Conservation (phyloP, 2,797 vertebrate species). For the Garrulus glandarius region DNA sequence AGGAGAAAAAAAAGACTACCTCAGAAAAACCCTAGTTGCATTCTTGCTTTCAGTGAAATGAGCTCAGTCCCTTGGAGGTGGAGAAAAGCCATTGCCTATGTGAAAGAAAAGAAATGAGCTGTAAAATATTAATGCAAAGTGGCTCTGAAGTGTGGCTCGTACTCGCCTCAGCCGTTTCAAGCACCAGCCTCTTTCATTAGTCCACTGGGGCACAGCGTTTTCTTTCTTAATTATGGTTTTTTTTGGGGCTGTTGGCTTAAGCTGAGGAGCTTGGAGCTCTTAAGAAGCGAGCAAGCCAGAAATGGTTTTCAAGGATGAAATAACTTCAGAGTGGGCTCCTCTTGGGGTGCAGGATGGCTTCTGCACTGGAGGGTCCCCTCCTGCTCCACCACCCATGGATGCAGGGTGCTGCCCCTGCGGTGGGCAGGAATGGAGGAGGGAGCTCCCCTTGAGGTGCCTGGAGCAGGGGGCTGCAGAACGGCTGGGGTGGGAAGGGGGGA, state of each 20-base stretch:
- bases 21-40: not conserved
- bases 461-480: not conserved
- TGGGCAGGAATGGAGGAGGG: not conserved
- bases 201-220: not conserved
- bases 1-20: not conserved
- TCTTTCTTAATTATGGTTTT: not conserved
- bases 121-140: not conserved
- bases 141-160: not conserved
- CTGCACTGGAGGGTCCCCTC: fast-evolving
- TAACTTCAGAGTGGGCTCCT: not conserved
- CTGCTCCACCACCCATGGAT: fast-evolving
- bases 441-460: fast-evolving
- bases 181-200: not conserved
- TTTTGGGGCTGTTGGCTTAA: not conserved
- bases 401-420: not conserved
- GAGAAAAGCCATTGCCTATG: not conserved
- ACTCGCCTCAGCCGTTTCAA: not conserved
- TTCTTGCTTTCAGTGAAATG: constrained; percentile 9
- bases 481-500: not conserved
- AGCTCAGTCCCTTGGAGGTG: constrained; percentile 6
- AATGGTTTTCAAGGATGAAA: not conserved
- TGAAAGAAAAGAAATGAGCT: not conserved
- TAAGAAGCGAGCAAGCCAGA: not conserved
- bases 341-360: not conserved
- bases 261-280: not conserved